These are phyloP conservation scores for Ostrea edulis DNA, from an alignment of 1,140 invertebrate genomes.

Conservation along the genomic window DNA sequence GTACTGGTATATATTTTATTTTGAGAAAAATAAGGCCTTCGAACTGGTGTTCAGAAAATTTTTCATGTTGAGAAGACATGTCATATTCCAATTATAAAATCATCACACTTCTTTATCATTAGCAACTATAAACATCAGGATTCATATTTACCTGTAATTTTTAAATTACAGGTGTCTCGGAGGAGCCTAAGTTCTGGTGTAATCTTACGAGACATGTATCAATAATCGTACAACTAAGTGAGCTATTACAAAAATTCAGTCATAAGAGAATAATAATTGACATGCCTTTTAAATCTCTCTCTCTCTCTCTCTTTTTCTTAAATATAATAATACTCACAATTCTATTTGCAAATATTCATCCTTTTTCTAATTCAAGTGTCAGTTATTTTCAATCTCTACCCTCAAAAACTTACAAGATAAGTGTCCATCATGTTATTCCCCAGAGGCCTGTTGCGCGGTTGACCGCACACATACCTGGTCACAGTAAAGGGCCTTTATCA, in stretches of 20 bases:
- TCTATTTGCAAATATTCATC: not conserved
- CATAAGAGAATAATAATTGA: not conserved
- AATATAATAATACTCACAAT: not conserved
- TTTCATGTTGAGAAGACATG: slow-evolving; percentile 31
- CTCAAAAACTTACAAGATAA: not conserved
- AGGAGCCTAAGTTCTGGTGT: not conserved
- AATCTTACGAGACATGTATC: not conserved
- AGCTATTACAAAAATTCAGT: not conserved
- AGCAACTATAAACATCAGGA: not conserved
- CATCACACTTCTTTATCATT: slow-evolving; percentile 33
- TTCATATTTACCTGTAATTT: slow-evolving; percentile 20
- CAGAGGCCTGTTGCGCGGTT: not conserved
- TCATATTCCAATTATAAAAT: not conserved
- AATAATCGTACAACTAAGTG: not conserved
- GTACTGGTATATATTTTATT: not conserved
- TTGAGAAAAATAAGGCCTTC: not conserved
- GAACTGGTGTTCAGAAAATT: slow-evolving; percentile 4
- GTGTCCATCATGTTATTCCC: not conserved
- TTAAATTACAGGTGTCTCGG: slow-evolving; percentile 20
- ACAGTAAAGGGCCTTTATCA: not conserved
- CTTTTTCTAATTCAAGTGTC: not conserved
- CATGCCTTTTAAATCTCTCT: not conserved
- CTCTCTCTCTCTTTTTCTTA: no score
- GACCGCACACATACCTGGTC: slow-evolving; percentile 5
- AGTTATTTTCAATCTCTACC: not conserved